These are phyloP conservation scores for Papilio glaucus DNA, from an alignment of 1,140 invertebrate species.

Conservation along the genomic window DNA sequence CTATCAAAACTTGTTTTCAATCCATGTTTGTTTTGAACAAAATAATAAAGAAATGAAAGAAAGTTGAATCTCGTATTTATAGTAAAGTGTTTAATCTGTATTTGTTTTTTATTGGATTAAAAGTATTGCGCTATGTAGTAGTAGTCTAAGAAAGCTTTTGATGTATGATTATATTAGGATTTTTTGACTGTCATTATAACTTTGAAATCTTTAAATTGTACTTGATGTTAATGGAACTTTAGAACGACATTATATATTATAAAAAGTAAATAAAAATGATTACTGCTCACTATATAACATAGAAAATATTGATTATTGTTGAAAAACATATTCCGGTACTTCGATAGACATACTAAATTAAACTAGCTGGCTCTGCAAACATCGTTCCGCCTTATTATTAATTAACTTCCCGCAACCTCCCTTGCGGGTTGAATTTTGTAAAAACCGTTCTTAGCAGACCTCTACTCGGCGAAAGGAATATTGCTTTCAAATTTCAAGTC, in stretches of 20 bases:
- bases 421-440: slow-evolving; percentile 32
- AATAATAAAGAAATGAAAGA: too few relatives aligned
- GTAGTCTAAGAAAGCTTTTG: slow-evolving; percentile 21
- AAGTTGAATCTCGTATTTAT: too few relatives aligned
- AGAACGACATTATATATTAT: not conserved
- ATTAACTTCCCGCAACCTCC: too few relatives aligned
- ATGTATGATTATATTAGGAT: not conserved
- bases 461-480: too few relatives aligned
- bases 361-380: too few relatives aligned
- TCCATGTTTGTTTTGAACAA: not conserved
- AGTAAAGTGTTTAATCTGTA: not conserved
- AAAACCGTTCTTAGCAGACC: too few relatives aligned
- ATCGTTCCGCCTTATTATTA: too few relatives aligned
- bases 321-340: not conserved
- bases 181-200: not conserved
- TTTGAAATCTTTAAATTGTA: not conserved
- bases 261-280: too few relatives aligned
- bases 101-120: slow-evolving; percentile 19
- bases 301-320: not conserved
- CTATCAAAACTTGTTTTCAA: not conserved
- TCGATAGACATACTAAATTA: too few relatives aligned
- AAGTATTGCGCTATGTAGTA: slow-evolving; percentile 4
- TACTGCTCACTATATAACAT: not conserved
- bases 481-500: too few relatives aligned
- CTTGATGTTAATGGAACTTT: not conserved